Conservation (phyloP, 2,113 vertebrate genomes). For the Misgurnus mizolepis region DNA sequence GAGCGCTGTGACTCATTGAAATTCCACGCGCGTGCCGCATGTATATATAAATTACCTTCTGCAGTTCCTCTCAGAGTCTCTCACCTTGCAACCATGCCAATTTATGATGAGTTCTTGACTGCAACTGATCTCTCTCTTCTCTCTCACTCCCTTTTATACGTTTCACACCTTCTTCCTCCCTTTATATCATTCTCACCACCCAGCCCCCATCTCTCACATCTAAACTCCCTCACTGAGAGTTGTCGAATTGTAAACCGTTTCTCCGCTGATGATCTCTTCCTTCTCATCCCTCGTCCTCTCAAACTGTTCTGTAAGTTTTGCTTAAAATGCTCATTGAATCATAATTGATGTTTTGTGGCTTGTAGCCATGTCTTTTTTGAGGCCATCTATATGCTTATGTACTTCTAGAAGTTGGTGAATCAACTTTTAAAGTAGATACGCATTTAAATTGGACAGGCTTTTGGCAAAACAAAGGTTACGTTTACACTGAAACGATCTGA, state of each 20-base stretch:
- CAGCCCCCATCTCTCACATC: constrained; percentile 39
- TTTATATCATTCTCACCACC: constrained; percentile 6
- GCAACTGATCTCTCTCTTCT: constrained; percentile 34
- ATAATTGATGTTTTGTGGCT: neutral
- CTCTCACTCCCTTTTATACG: neutral
- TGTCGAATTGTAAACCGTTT: constrained; percentile 66
- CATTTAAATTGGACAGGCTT: too few species aligned
- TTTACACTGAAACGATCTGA: too few species aligned
- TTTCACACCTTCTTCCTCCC: neutral
- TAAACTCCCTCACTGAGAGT: constrained; percentile 52
- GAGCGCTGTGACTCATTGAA: constrained; percentile 40
- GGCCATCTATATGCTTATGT: too few species aligned
- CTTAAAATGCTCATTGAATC: neutral
- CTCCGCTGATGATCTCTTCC: constrained; percentile 49
- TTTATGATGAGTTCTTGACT: constrained; percentile 52
- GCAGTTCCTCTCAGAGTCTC: constrained; percentile 59
- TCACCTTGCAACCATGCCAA: constrained; percentile 59
- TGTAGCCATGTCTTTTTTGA: neutral
- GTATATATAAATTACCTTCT: constrained; percentile 52
- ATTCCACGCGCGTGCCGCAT: constrained; percentile 47
- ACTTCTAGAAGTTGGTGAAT: too few species aligned
- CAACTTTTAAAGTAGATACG: too few species aligned
- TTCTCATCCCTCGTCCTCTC: constrained; percentile 51
- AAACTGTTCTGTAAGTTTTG: neutral
- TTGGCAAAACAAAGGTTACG: too few species aligned